Evolutionary conservation across 2,888 invertebrate species (phyloP).

Genomic region (Heliconius cydno): DNA sequence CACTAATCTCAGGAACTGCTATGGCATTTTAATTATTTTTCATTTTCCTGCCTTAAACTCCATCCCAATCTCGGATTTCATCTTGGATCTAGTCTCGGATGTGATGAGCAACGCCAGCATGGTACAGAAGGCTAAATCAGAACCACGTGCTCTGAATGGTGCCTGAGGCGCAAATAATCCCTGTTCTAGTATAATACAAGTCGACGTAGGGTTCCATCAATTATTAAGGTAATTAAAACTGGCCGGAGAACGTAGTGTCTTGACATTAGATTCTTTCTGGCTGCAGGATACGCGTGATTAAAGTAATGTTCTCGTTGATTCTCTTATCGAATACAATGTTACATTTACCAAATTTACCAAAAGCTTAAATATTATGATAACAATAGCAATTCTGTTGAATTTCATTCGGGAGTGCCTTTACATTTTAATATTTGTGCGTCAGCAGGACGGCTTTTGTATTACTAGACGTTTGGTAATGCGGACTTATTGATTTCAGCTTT

Average conservation of each 20-base stretch:
- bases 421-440: conserved; percentile 5
- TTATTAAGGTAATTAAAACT: not conserved
- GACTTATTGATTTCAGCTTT: conserved; percentile 4
- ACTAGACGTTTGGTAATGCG: conserved; percentile 2
- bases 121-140: too few species aligned
- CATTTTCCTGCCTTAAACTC: too few species aligned
- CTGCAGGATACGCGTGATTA: too few species aligned
- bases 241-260: not conserved
- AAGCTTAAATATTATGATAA: not conserved
- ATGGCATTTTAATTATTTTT: too few species aligned
- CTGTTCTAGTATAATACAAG: too few species aligned
- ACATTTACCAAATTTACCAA: not conserved
- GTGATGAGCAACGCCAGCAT: too few species aligned
- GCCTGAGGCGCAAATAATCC: too few species aligned
- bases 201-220: not conserved
- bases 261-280: too few species aligned
- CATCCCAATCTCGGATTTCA: too few species aligned
- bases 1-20: too few species aligned
- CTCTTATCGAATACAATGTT: not conserved
- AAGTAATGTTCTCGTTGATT: not conserved
- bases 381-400: conserved; percentile 9
- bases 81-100: too few species aligned
- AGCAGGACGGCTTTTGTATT: not conserved
- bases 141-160: too few species aligned
- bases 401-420: not conserved